A percentile compares a stretch with the other conserved stretches of the same genome.
These are phyloP conservation scores for Myanophis thanlyinensis DNA, from an alignment of 2,113 vertebrate species.

Conservation along the genomic window DNA sequence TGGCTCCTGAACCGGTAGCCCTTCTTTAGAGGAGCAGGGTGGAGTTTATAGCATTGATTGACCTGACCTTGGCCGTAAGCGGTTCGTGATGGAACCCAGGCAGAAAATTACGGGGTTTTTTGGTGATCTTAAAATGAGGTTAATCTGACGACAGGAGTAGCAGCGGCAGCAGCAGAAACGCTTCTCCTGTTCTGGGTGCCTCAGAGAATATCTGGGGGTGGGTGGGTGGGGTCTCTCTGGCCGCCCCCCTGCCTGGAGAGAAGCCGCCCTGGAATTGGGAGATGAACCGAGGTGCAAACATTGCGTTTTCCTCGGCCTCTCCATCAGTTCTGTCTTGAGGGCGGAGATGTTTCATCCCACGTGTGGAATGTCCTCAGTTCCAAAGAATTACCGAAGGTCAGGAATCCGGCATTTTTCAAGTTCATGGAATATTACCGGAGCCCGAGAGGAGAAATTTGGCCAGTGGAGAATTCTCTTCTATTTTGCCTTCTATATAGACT, in stretches of 20 bases:
- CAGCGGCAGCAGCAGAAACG: no score
- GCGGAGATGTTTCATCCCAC: background rate
- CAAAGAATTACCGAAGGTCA: background rate
- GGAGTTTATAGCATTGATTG: background rate
- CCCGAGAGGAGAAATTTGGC: background rate
- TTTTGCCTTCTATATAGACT: background rate
- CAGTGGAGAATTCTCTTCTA: background rate
- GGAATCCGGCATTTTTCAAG: background rate
- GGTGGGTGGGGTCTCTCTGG: fast-evolving
- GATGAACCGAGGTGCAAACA: background rate
- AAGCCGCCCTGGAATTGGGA: background rate
- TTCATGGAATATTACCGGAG: background rate
- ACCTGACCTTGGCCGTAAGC: background rate
- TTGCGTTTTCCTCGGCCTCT: background rate
- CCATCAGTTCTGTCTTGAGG: no score
- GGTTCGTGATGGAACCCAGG: background rate
- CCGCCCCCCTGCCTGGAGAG: background rate
- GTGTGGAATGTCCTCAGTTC: background rate
- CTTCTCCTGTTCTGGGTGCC: background rate
- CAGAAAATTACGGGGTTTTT: background rate
- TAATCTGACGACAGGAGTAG: background rate
- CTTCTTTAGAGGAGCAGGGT: background rate
- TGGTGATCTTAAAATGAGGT: background rate
- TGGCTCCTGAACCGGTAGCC: background rate
- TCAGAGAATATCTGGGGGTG: background rate